These are phyloP conservation scores for Caenorhabditis sinica DNA, from an alignment of 2,888 invertebrate species.

Conservation along the genomic window DNA sequence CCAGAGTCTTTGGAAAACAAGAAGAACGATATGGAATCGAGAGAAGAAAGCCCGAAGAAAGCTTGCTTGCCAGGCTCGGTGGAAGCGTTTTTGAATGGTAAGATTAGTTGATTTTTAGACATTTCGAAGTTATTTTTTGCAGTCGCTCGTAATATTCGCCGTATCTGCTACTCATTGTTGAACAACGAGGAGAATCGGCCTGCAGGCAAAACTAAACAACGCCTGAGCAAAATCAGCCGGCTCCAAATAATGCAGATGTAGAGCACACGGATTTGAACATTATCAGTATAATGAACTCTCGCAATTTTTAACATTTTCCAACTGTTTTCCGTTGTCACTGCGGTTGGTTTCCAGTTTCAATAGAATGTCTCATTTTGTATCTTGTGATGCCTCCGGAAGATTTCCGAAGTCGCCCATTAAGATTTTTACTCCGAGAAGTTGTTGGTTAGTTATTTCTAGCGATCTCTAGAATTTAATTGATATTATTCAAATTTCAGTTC, in stretches of 20 bases:
- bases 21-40: not conserved
- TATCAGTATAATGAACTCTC: slow-evolving; percentile 6
- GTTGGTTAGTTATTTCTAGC: slow-evolving; percentile 58
- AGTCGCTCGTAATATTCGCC: slow-evolving; percentile 16
- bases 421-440: slow-evolving; percentile 87
- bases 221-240: not conserved
- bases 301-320: no score
- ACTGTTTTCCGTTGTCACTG: no score
- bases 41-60: not conserved
- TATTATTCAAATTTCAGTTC: slow-evolving; percentile 49
- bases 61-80: not conserved
- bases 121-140: not conserved
- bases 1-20: slow-evolving; percentile 9
- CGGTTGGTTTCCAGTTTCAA: no score
- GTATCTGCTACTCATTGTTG: not conserved
- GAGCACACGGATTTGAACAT: slow-evolving; percentile 26
- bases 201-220: slow-evolving; percentile 1
- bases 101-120: not conserved
- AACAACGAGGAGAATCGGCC: slow-evolving; percentile 20
- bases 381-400: slow-evolving; percentile 91
- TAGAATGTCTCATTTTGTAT: slow-evolving; percentile 90
- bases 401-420: slow-evolving; percentile 90
- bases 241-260: not conserved
- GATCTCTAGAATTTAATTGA: not conserved
- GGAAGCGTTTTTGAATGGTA: not conserved